phyloP scores from a whole-genome alignment of 1,140 invertebrate species.

The Ooceraea biroi region DNA sequence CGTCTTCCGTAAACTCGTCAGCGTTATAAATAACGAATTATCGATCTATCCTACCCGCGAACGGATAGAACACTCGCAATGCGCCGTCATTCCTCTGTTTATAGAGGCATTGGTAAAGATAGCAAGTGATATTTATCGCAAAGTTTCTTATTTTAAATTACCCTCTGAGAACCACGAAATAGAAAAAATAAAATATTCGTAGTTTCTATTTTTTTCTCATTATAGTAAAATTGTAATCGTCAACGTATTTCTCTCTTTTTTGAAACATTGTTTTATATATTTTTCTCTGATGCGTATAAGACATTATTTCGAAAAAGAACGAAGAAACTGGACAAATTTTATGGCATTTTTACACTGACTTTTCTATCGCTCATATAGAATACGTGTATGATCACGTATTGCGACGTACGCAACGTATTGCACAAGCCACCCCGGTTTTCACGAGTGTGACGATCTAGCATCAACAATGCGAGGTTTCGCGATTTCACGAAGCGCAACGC shows the following conservation, averaged over 20 bases:
- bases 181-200: not conserved
- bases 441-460: conserved; percentile 68
- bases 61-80: not conserved
- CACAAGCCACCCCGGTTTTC: conserved; percentile 45
- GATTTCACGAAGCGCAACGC: conserved; percentile 65
- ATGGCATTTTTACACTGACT: too few relatives aligned
- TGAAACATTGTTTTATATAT: too few relatives aligned
- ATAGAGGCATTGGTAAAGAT: conserved; percentile 7
- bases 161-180: not conserved
- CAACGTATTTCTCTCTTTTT: not conserved
- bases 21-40: conserved; percentile 62
- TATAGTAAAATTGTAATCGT: too few relatives aligned
- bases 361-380: not conserved
- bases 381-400: not conserved
- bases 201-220: not conserved
- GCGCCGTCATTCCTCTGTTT: conserved; percentile 30
- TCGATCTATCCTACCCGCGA: conserved; percentile 43
- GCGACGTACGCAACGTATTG: conserved; percentile 22
- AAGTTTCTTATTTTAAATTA: not conserved
- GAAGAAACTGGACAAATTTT: too few relatives aligned
- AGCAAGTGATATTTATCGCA: conserved; percentile 34
- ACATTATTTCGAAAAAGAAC: not conserved
- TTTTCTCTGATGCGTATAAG: not conserved
- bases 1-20: conserved; percentile 74
- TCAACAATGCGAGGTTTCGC: conserved; percentile 70